Evolutionary conservation across 2,888 invertebrate species (phyloP).

Genomic region (Drosophila testacea): DNA sequence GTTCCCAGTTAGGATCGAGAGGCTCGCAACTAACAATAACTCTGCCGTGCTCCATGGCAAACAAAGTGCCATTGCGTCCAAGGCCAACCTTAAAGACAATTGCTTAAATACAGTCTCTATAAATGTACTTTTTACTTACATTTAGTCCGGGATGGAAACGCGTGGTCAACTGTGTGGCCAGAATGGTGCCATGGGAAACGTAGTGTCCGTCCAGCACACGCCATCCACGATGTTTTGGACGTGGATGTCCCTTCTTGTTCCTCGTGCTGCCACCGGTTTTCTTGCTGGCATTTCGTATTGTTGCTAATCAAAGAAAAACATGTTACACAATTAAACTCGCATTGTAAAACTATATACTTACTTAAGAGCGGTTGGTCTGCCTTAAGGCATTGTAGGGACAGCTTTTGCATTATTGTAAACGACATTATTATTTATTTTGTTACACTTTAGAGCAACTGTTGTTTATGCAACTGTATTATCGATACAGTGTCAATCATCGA

Average conservation of each 20-base stretch:
- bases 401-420: conserved; percentile 80
- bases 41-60: conserved; percentile 91
- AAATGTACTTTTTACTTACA: conserved; percentile 85
- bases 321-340: not conserved
- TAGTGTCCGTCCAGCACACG: conserved; percentile 90
- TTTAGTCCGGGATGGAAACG: conserved; percentile 93
- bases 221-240: conserved; percentile 92
- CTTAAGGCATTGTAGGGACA: conserved; percentile 78
- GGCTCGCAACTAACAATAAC: conserved; percentile 94
- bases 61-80: conserved; percentile 91
- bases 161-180: conserved; percentile 89
- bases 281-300: conserved; percentile 89
- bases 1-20: conserved; percentile 91
- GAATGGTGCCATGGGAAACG: conserved; percentile 89
- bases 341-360: conserved; percentile 42
- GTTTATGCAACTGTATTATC: conserved; percentile 61
- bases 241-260: conserved; percentile 88
- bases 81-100: conserved; percentile 90
- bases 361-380: conserved; percentile 80
- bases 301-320: conserved; percentile 52
- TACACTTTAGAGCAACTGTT: conserved; percentile 19
- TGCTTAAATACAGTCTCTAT: too few relatives aligned
- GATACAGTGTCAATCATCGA: conserved; percentile 27
- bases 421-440: conserved; percentile 71
- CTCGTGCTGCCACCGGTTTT: conserved; percentile 90